Base-by-base conservation (phyloP, 2,113 vertebrate genomes). In the Vanacampus margaritifer region DNA sequence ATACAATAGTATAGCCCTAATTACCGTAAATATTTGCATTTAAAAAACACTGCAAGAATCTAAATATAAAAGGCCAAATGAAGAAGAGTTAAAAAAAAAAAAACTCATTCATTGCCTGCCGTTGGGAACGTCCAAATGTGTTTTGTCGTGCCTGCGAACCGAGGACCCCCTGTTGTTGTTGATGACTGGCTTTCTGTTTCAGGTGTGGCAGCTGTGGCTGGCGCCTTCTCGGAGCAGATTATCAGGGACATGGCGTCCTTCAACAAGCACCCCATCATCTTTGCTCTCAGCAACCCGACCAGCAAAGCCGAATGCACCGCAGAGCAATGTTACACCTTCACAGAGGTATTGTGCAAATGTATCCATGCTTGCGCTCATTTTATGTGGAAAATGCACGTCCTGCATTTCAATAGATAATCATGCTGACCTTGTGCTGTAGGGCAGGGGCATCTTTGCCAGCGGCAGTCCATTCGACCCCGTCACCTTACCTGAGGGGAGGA, bases 271-370 rank as follows among this genome's bases (percentile, higher is more conserved):
- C 97, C 97, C 2, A 94, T 99, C 73, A 95, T 99, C 88, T 98
- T 99, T 72, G 97, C 97, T 69, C 93, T 99, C 82, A 99, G 97
- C 86, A 99, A 99, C 81, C 97, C 97, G 2, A 99, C 97, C 60
- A 98, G 95, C 88, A 99, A 99, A 91, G 96, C 97, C 12, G 97
- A 99, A 79, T 99, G 97, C 74, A 96, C 95, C 16, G 97, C 97
- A 56, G 95, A 99, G 83, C 94, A 98, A 84, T 98, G 97, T 83
- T 99, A 99, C 89, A 88, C 79, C 21, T 70, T 94, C 17, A 97
- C 96, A 68, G 82, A 97, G 95, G 97, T 98, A 92, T 80, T 71
- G 39, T 5, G 21, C 3, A 21, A 50, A 9, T 9, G 35, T 14
- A 59, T 24, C 0, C 16, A 48, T 10, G 11, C 16, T 6, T 46